phyloP scores from a whole-genome alignment of 2,113 vertebrate genomes.

The Aegypius monachus region DNA sequence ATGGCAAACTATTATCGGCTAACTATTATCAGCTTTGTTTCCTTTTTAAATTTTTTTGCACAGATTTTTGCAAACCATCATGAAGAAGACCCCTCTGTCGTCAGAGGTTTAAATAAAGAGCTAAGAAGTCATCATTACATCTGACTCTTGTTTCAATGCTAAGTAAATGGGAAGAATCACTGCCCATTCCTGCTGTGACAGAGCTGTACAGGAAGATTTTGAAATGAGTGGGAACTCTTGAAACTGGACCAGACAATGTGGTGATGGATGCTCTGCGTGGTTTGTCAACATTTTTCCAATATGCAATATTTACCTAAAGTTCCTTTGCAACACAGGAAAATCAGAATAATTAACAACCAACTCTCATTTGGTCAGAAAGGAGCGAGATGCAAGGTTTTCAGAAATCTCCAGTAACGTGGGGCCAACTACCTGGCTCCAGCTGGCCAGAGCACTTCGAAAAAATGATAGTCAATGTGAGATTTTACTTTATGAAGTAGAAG shows the following conservation, averaged over 20 bases:
- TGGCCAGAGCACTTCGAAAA: background rate
- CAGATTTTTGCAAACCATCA: background rate
- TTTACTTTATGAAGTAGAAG: background rate
- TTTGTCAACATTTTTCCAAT: background rate
- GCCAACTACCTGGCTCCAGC: background rate
- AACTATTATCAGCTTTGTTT: background rate
- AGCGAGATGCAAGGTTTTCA: background rate
- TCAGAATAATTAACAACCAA: background rate
- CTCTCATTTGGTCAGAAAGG: background rate
- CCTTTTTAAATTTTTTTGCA: background rate
- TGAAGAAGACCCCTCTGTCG: background rate
- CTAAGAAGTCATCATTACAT: background rate
- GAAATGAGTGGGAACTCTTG: background rate
- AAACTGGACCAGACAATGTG: background rate
- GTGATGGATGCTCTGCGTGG: background rate
- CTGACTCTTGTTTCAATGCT: background rate
- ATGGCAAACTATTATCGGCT: background rate
- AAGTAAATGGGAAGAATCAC: background rate
- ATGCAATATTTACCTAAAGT: background rate
- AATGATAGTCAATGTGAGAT: background rate
- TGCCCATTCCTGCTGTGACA: background rate
- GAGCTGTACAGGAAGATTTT: background rate
- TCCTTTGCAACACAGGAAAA: background rate
- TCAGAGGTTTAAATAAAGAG: background rate
- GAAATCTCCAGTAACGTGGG: background rate